Conservation (phyloP, 2,113 vertebrate species). For the Actenoides lindsayi region DNA sequence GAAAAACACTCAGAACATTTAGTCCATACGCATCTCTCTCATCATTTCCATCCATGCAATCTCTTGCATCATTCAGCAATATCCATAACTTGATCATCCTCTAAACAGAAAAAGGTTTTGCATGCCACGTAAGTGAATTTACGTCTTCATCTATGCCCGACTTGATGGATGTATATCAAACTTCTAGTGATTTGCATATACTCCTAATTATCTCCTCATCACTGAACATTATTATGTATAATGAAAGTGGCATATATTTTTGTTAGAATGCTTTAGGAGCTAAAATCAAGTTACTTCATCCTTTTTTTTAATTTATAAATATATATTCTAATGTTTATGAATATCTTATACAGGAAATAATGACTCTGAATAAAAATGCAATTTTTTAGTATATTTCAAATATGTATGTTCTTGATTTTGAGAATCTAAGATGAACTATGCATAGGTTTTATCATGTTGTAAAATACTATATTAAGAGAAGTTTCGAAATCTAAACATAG, state of each 20-base stretch:
- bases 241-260: neutral
- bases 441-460: neutral
- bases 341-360: neutral
- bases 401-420: neutral
- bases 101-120: neutral
- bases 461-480: constrained; percentile 16
- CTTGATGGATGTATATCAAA: neutral
- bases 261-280: neutral
- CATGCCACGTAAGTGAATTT: neutral
- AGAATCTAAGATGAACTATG: neutral
- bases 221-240: neutral
- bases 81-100: neutral
- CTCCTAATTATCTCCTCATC: constrained; percentile 38
- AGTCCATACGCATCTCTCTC: neutral
- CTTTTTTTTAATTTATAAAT: neutral
- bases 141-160: neutral
- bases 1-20: neutral
- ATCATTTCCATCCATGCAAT: neutral
- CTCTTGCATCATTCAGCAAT: neutral
- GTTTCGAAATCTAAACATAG: neutral
- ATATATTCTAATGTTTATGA: neutral
- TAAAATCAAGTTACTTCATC: neutral
- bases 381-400: neutral
- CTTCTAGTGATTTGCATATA: neutral
- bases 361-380: neutral